Percentiles rank a stretch among this genome's conserved stretches.
Conservation (phyloP, 2,797 vertebrate genomes). For the Spea hammondii region DNA sequence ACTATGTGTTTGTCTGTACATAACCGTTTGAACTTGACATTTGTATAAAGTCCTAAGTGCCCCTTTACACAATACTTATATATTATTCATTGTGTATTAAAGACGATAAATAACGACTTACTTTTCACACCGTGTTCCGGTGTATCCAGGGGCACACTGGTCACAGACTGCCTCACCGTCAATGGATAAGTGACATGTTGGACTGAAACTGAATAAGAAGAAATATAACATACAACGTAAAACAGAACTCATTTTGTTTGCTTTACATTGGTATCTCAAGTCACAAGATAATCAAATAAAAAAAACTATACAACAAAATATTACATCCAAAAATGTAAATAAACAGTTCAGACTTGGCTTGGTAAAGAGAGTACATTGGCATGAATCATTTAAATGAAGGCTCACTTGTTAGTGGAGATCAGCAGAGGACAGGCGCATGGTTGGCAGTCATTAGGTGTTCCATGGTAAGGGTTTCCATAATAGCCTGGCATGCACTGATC, state of each 20-base stretch:
- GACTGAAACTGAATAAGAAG: constrained; percentile 83
- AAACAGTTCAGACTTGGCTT: no score
- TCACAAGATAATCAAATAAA: no score
- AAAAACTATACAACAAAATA: no score
- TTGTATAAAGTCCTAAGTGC: not conserved
- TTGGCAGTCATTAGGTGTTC: constrained; percentile 77
- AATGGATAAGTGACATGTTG: constrained; percentile 76
- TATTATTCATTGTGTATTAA: constrained; percentile 1
- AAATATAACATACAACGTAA: not conserved
- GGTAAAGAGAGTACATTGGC: not conserved
- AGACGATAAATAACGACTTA: constrained; percentile 56
- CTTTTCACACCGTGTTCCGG: constrained; percentile 85
- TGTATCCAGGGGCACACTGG: constrained; percentile 78
- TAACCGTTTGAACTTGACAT: no score
- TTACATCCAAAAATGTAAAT: no score
- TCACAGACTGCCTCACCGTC: constrained; percentile 79
- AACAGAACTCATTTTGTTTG: no score
- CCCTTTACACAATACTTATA: not conserved
- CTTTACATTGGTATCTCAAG: no score
- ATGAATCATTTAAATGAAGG: not conserved
- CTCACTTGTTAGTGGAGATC: constrained; percentile 81
- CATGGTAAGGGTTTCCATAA: constrained; percentile 78
- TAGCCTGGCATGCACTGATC: constrained; percentile 84
- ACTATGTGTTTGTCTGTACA: no score
- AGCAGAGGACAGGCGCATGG: constrained; percentile 83